Base-by-base conservation (phyloP, 2,888 invertebrate species). In the Apamea anceps region DNA sequence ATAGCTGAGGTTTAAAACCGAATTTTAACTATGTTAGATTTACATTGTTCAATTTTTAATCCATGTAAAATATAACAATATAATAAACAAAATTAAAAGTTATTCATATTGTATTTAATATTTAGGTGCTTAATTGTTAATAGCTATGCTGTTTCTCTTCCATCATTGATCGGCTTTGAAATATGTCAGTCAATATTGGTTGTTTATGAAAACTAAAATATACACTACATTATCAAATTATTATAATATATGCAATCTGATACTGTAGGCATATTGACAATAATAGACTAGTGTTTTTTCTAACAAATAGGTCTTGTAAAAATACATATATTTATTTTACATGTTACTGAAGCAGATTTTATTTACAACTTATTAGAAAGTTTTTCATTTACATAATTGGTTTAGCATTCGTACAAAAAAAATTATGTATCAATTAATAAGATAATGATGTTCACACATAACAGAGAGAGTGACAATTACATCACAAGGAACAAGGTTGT, bases 321-420 rank as follows among this genome's bases (percentile, higher is more conserved):
- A 54, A 79, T 32, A 42, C 32, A 66, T 60, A 25, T 57, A 60
- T 21, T n/a, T n/a, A 28, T 65, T 37, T 32, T 1, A 37, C 0
- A 45, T 63, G n/a, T 48, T 68, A 60, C 13, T 25, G 42, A 60
- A 62, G 3, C n/a, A 45, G 7, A 66, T 67, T 60, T 8, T 60
- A 71, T 72, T 71, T 28, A 28, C 1, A 79, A 63, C n/a, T 60
- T 67, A 63, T 68, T 82, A 86, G 82, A 86, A 86, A 86, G 86
- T 82, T 28, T 86, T 12, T 32, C 67, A 54, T 67, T 85, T 80
- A 81, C 72, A 85, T 80, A 81, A 80, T 85, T 71, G 28, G 45
- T 66, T 80, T 71, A 7, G 25, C 45, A 80, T 71, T 51, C 37
- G 37, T 54, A 37, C 42, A 54, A 13, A 28, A 63, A 28, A 81